These are phyloP conservation scores for Drosophila serrata DNA, from an alignment of 1,140 invertebrate species.

Conservation along the genomic window DNA sequence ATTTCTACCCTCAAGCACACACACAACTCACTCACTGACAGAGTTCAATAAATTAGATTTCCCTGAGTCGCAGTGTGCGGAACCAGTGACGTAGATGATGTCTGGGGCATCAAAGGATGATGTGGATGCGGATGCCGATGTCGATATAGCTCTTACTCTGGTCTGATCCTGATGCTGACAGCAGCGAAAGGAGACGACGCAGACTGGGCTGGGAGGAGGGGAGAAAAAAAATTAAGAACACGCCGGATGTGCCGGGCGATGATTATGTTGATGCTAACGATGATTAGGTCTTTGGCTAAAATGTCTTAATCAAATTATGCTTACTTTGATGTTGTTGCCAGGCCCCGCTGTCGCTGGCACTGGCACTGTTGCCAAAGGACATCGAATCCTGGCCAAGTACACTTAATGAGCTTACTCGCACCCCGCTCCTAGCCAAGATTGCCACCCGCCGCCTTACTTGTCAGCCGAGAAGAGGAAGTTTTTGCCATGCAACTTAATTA, in stretches of 20 bases:
- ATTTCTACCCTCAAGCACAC: constrained; percentile 23
- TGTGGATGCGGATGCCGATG: constrained; percentile 20
- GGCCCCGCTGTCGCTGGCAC: constrained; percentile 26
- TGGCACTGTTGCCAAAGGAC: constrained; percentile 31
- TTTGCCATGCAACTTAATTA: constrained; percentile 80
- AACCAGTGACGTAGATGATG: constrained; percentile 72
- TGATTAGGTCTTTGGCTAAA: constrained; percentile 83
- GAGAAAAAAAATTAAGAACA: constrained; percentile 38
- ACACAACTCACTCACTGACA: constrained; percentile 46
- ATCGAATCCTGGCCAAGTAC: constrained; percentile 65
- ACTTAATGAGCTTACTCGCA: constrained; percentile 80
- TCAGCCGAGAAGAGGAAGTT: constrained; percentile 67
- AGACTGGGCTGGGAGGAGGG: not conserved
- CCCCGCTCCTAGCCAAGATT: constrained; percentile 16
- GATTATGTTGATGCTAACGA: constrained; percentile 83
- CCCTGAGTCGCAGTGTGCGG: constrained; percentile 37
- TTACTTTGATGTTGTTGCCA: constrained; percentile 79
- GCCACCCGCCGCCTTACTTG: constrained; percentile 57
- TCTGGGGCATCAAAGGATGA: constrained; percentile 67
- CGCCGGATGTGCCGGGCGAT: constrained; percentile 62
- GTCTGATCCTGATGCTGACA: constrained; percentile 47
- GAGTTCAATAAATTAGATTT: constrained; percentile 78
- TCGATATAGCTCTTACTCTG: constrained; percentile 9
- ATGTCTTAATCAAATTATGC: constrained; percentile 84
- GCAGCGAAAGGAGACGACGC: constrained; percentile 32